Percentiles rank a stretch among this genome's conserved stretches.
These are phyloP conservation scores for Pholis gunnellus DNA, from an alignment of 2,113 vertebrate genomes.

Conservation along the genomic window DNA sequence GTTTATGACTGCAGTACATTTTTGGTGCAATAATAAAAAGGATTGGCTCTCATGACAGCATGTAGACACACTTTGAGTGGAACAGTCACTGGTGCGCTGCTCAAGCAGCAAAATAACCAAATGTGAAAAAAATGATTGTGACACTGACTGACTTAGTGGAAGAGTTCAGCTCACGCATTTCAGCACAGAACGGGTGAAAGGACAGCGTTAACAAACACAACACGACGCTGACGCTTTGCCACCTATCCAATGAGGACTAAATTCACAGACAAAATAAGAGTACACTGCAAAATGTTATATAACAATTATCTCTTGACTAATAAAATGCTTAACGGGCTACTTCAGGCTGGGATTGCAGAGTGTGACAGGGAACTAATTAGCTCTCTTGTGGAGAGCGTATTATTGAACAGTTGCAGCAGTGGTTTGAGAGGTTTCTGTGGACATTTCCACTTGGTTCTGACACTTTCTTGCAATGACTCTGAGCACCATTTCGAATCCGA, in stretches of 20 bases:
- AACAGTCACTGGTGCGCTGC: background rate
- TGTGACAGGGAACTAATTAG: background rate
- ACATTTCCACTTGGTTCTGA: background rate
- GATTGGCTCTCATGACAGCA: background rate
- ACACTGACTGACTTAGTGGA: background rate
- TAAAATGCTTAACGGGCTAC: background rate
- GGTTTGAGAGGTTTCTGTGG: background rate
- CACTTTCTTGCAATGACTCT: background rate
- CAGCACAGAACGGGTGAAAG: background rate
- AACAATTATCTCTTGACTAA: background rate
- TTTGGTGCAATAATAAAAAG: conserved; percentile 14
- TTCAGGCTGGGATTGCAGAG: background rate
- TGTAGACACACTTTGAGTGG: background rate
- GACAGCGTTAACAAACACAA: too few species aligned
- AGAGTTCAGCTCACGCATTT: background rate
- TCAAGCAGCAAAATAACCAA: background rate
- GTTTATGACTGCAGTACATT: conserved; percentile 38
- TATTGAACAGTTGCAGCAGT: background rate
- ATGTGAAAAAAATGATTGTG: background rate
- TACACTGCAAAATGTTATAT: too few species aligned
- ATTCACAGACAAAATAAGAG: background rate
- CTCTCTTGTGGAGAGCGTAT: background rate
- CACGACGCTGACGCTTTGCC: too few species aligned
- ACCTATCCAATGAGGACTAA: background rate
- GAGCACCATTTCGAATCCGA: background rate